These are phyloP conservation scores for Ailuropoda melanoleuca DNA, from an alignment of 2,113 vertebrate species.

Conservation along the genomic window DNA sequence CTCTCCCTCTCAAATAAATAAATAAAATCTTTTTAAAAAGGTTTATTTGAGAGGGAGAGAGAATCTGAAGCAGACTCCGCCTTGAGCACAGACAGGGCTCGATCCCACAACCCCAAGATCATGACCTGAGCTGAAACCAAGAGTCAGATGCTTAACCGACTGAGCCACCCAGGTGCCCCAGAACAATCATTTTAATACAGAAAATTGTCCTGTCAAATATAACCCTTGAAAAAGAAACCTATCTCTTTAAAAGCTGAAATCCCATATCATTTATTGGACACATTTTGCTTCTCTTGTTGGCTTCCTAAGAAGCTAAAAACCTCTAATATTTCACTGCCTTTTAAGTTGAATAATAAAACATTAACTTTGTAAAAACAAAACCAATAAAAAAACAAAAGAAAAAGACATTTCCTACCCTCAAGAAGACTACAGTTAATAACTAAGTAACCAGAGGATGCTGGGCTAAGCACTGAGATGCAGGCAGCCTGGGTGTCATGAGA, in stretches of 20 bases:
- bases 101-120: neutral
- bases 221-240: neutral
- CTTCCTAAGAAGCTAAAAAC: conserved; percentile 46
- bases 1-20: too few relatives aligned
- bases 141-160: neutral
- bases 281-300: neutral
- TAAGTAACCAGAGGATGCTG: neutral
- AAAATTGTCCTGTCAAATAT: neutral
- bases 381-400: neutral
- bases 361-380: conserved; percentile 21
- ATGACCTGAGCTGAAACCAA: neutral
- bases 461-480: neutral
- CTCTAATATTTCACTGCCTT: neutral
- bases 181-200: neutral
- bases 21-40: too few relatives aligned
- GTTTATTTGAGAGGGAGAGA: too few relatives aligned
- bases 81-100: neutral
- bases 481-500: neutral
- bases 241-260: neutral
- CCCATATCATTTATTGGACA: fast-evolving
- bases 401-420: neutral
- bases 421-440: neutral
- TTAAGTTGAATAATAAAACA: conserved; percentile 59
- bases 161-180: neutral
- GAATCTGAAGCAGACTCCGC: neutral